Evolutionary conservation across 2,113 vertebrate species (phyloP).

Genomic region (Gymnobelideus leadbeateri): DNA sequence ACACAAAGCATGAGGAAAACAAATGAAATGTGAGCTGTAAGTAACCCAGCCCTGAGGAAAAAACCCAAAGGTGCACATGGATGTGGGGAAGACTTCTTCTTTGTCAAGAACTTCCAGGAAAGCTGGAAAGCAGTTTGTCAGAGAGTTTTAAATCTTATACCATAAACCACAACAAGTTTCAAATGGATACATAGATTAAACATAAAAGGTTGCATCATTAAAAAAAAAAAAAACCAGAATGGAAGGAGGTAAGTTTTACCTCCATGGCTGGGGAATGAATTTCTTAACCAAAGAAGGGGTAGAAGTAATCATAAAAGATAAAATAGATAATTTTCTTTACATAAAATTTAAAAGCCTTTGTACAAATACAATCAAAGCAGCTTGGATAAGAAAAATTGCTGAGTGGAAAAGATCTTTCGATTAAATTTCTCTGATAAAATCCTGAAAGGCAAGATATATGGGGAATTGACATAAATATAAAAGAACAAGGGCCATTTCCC

Average conservation of each 20-base stretch:
- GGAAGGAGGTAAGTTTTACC: background rate
- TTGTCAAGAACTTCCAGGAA: background rate
- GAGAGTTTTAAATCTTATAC: background rate
- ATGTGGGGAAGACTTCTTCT: background rate
- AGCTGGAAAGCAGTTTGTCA: background rate
- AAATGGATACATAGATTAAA: background rate
- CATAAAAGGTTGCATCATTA: background rate
- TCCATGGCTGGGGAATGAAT: background rate
- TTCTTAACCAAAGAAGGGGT: background rate
- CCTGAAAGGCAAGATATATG: background rate
- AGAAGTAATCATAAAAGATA: background rate
- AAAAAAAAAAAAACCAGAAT: background rate
- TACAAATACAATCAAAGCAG: background rate
- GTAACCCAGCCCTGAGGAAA: background rate
- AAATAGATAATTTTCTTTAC: background rate
- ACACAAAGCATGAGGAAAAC: background rate
- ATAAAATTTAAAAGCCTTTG: background rate
- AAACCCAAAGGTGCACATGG: background rate
- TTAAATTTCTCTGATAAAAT: constrained; percentile 8
- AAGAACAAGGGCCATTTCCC: background rate
- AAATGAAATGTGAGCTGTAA: background rate
- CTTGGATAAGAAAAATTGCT: background rate
- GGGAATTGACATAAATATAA: constrained; percentile 3
- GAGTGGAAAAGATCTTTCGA: background rate
- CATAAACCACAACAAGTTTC: background rate